Conservation (phyloP, 2,797 vertebrate species). For the Sebastes cheni region DNA sequence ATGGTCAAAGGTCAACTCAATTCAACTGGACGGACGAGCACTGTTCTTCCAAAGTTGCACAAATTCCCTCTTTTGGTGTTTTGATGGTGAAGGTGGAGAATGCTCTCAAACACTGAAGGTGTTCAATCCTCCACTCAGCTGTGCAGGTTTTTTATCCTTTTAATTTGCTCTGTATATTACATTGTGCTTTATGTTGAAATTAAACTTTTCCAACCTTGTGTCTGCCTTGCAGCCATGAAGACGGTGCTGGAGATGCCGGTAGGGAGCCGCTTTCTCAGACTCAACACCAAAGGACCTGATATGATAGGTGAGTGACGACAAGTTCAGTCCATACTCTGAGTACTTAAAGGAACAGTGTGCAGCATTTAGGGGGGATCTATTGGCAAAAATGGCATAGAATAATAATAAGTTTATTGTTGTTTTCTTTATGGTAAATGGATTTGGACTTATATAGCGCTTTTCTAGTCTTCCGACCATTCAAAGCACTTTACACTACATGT, state of each 20-base stretch:
- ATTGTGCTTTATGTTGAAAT: not conserved
- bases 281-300: conserved; percentile 90
- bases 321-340: not conserved
- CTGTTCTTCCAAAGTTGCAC: not conserved
- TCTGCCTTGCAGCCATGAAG: conserved; percentile 85
- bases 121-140: not conserved
- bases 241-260: conserved; percentile 88
- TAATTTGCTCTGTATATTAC: not conserved
- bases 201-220: conserved; percentile 11
- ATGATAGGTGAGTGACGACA: conserved; percentile 84
- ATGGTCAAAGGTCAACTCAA: not conserved
- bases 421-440: too few relatives aligned
- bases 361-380: too few relatives aligned
- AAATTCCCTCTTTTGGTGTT: not conserved
- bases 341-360: not conserved
- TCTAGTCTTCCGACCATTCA: too few relatives aligned
- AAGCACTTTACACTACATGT: too few relatives aligned
- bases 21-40: not conserved
- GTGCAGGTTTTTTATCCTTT: not conserved
- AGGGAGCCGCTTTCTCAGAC: conserved; percentile 90
- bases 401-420: too few relatives aligned
- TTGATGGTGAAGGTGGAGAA: not conserved
- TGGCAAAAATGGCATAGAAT: too few relatives aligned
- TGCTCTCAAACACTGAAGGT: not conserved
- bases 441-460: too few relatives aligned